Conservation (phyloP, 2,797 vertebrate species). For the Coreius guichenoti region DNA sequence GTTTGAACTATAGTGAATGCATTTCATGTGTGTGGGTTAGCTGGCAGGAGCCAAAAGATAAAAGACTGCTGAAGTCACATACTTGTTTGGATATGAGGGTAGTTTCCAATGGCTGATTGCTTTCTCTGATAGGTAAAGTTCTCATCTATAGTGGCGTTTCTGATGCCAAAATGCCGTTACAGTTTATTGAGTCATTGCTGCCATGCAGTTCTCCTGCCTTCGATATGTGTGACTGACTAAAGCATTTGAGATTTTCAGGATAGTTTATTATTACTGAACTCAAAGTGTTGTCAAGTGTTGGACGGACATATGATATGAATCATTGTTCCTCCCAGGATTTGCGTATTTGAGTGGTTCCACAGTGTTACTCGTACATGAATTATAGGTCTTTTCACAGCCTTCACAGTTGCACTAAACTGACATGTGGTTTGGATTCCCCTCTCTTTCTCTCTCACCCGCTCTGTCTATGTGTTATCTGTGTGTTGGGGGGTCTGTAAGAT, state of each 20-base stretch:
- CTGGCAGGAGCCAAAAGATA: constrained; percentile 42
- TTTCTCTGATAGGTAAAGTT: constrained; percentile 45
- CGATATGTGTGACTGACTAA: constrained; percentile 28
- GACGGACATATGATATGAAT: constrained; percentile 39
- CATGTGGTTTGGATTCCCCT: constrained; percentile 56
- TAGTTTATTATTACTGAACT: constrained; percentile 25
- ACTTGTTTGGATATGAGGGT: constrained; percentile 48
- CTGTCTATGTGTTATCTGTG: constrained; percentile 21
- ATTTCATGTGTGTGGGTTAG: constrained; percentile 30
- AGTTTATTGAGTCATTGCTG: constrained; percentile 30
- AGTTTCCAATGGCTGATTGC: constrained; percentile 40
- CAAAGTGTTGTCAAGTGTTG: constrained; percentile 36
- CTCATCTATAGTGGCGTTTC: constrained; percentile 34
- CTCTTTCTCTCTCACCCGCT: constrained; percentile 4
- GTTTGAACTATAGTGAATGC: neutral
- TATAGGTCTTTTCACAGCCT: constrained; percentile 48
- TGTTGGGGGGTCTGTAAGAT: constrained; percentile 55
- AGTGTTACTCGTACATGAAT: constrained; percentile 52
- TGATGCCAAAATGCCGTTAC: constrained; percentile 25
- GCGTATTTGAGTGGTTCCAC: constrained; percentile 43
- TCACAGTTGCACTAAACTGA: constrained; percentile 52
- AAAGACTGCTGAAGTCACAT: constrained; percentile 32
- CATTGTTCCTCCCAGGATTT: constrained; percentile 42
- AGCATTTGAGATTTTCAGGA: constrained; percentile 34
- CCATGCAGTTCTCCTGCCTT: constrained; percentile 10